Conservation (phyloP, 2,888 invertebrate species). For the Cerceris rybyensis region DNA sequence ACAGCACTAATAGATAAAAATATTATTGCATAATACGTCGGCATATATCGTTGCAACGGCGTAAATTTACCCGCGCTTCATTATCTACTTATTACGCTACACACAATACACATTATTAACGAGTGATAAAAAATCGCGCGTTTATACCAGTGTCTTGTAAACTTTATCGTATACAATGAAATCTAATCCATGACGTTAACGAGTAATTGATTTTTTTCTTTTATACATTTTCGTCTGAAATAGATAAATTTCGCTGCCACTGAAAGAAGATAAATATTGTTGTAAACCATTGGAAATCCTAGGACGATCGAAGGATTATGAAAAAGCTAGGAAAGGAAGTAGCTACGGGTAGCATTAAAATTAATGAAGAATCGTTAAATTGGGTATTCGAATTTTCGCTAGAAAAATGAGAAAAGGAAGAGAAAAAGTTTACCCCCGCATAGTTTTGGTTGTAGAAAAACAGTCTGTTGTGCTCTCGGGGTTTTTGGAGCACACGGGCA, state of each 20-base stretch:
- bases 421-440: conserved; percentile 14
- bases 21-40: conserved; percentile 52
- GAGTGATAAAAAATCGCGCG: not conserved
- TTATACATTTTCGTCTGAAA: too few relatives aligned
- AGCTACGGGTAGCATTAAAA: not conserved
- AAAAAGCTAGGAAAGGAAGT: too few relatives aligned
- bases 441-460: conserved; percentile 23
- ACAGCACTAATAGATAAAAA: conserved; percentile 52
- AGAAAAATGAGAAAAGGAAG: not conserved
- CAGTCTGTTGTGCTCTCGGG: conserved; percentile 33
- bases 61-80: conserved; percentile 30
- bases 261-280: not conserved
- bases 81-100: conserved; percentile 7
- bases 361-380: not conserved
- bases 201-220: too few relatives aligned
- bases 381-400: too few relatives aligned
- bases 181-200: too few relatives aligned
- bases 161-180: not conserved
- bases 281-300: too few relatives aligned
- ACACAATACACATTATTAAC: not conserved
- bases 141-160: not conserved
- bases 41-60: conserved; percentile 9
- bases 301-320: too few relatives aligned
- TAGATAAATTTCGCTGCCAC: not conserved
- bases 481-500: conserved; percentile 62